Evolutionary conservation across 2,113 vertebrate genomes (phyloP).

Genomic region (Ceuthmochares aereus): DNA sequence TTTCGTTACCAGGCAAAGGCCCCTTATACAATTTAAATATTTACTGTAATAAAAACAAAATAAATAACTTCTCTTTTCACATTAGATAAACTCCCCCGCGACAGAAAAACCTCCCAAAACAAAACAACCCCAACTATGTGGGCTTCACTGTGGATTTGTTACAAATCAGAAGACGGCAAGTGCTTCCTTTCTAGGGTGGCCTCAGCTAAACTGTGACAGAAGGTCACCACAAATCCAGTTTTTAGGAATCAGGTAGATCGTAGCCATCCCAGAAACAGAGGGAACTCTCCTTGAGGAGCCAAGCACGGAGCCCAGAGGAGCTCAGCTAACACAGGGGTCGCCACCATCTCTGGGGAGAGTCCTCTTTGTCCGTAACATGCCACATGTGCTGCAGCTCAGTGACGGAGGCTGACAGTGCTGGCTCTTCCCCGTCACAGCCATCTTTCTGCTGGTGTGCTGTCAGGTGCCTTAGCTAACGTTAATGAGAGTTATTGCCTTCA

Average conservation of each 20-base stretch:
- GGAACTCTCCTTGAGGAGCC: background rate
- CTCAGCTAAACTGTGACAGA: too few species aligned
- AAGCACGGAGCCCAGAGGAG: background rate
- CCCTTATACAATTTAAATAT: constrained; percentile 28
- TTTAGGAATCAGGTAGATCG: background rate
- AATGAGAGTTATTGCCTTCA: background rate
- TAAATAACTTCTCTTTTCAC: constrained; percentile 45
- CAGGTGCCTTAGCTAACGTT: background rate
- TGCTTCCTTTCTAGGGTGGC: background rate
- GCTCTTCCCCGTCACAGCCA: background rate
- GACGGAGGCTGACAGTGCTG: background rate
- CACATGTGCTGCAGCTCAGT: background rate
- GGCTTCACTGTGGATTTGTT: background rate
- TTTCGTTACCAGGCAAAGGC: background rate
- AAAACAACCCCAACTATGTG: background rate
- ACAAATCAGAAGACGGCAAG: background rate
- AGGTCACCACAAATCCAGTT: background rate
- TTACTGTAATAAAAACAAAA: constrained; percentile 36
- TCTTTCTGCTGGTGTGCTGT: background rate
- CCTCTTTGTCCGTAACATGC: background rate
- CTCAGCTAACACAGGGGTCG: background rate
- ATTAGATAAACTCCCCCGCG: background rate
- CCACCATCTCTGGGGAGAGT: too few species aligned
- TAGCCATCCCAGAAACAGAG: background rate
- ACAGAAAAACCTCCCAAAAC: background rate